phyloP scores from a whole-genome alignment of 2,113 vertebrate genomes.

The Raja brachyura region DNA sequence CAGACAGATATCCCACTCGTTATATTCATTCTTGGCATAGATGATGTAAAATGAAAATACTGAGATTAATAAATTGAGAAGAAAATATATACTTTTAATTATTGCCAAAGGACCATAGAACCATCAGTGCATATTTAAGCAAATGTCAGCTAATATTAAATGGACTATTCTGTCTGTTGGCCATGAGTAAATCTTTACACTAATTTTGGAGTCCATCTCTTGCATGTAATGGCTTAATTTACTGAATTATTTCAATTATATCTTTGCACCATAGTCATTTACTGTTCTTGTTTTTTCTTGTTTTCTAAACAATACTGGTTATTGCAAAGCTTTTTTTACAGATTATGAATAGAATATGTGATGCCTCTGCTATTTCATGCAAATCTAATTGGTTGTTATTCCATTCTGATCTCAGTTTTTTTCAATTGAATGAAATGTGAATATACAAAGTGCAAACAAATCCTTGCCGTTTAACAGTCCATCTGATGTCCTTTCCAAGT shows the following conservation, averaged over 20 bases:
- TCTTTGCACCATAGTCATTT: neutral
- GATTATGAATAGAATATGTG: neutral
- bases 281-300: neutral
- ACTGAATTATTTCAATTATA: neutral
- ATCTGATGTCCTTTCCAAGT: neutral
- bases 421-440: neutral
- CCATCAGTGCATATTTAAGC: no score
- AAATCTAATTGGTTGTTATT: neutral
- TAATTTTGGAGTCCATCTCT: neutral
- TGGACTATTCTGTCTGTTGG: neutral
- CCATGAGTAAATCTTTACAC: neutral
- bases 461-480: neutral
- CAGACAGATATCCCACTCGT: neutral
- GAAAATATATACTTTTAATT: neutral
- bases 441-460: neutral
- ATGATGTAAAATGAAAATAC: neutral
- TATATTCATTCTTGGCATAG: neutral
- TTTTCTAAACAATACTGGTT: neutral
- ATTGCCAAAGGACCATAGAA: no score
- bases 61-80: neutral
- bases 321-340: neutral
- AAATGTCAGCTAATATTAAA: neutral
- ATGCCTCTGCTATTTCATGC: neutral
- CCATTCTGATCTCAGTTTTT: neutral
- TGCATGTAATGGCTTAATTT: neutral